These are phyloP conservation scores for Lepidostoma basale DNA, from an alignment of 1,140 invertebrate genomes.

Conservation along the genomic window DNA sequence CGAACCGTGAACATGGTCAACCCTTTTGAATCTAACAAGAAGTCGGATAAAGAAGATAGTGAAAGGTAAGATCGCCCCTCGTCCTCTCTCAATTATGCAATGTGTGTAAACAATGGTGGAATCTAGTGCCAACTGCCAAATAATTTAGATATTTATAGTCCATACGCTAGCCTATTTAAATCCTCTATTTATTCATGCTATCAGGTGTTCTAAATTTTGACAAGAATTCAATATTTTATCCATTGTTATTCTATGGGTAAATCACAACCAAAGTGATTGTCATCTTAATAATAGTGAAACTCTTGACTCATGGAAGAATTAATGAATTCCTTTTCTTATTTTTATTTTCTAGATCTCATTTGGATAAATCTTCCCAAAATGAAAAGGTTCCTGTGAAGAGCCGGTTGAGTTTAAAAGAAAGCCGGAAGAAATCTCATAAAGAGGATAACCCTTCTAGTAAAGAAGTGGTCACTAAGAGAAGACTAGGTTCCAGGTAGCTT, in stretches of 20 bases:
- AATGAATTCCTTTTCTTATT: not conserved
- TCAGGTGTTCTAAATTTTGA: no score
- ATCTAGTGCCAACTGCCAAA: no score
- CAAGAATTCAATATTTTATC: no score
- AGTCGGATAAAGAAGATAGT: not conserved
- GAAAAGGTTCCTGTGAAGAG: slow-evolving; percentile 14
- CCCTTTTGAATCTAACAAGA: slow-evolving; percentile 29
- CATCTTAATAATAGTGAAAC: no score
- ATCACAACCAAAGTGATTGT: no score
- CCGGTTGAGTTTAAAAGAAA: slow-evolving; percentile 11
- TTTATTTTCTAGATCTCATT: slow-evolving; percentile 5
- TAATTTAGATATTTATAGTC: no score
- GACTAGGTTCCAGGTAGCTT: slow-evolving; percentile 34
- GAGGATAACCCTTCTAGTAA: not conserved
- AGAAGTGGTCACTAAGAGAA: slow-evolving; percentile 7
- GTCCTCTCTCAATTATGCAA: no score
- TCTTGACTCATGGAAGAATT: no score
- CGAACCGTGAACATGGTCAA: slow-evolving; percentile 35
- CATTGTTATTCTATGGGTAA: no score
- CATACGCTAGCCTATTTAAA: no score
- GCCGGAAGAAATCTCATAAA: not conserved
- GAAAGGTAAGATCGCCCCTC: slow-evolving; percentile 16
- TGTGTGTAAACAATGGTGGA: no score
- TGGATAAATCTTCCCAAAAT: not conserved
- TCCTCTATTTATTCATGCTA: no score